phyloP scores from a whole-genome alignment of 2,888 invertebrate species.

The Agrenia bidenticulata region DNA sequence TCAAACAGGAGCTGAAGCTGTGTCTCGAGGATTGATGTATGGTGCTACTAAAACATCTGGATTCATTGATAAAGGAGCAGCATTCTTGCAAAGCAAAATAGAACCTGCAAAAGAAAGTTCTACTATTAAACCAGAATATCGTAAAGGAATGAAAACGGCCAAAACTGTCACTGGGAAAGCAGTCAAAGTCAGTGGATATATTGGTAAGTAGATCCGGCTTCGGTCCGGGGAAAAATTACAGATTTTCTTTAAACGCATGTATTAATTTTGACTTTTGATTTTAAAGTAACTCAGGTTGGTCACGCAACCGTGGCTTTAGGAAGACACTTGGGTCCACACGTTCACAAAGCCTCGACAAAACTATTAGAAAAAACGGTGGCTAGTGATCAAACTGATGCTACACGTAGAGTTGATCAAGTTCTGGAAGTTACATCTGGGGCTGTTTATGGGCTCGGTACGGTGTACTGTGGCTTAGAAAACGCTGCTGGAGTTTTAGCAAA shows the following conservation, averaged over 20 bases:
- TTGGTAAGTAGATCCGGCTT: too few species aligned
- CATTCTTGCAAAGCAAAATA: slow-evolving; percentile 64
- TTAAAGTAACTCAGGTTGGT: slow-evolving; percentile 63
- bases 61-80: slow-evolving; percentile 64
- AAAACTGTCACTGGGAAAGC: slow-evolving; percentile 68
- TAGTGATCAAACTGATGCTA: slow-evolving; percentile 60
- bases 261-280: neutral
- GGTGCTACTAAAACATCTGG: slow-evolving; percentile 68
- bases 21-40: slow-evolving; percentile 67
- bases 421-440: slow-evolving; percentile 71
- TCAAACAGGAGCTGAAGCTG: slow-evolving; percentile 63
- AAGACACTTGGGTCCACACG: slow-evolving; percentile 67
- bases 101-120: slow-evolving; percentile 57
- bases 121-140: slow-evolving; percentile 61
- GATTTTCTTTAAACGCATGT: too few species aligned
- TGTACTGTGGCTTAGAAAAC: slow-evolving; percentile 70
- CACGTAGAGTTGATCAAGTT: slow-evolving; percentile 63
- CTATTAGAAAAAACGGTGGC: slow-evolving; percentile 63
- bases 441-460: slow-evolving; percentile 69
- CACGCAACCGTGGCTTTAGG: slow-evolving; percentile 69
- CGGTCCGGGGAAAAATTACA: too few species aligned
- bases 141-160: slow-evolving; percentile 64
- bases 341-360: slow-evolving; percentile 66
- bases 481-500: slow-evolving; percentile 65
- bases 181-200: slow-evolving; percentile 67